Conservation (phyloP, 2,113 vertebrate species). For the Origma solitaria region DNA sequence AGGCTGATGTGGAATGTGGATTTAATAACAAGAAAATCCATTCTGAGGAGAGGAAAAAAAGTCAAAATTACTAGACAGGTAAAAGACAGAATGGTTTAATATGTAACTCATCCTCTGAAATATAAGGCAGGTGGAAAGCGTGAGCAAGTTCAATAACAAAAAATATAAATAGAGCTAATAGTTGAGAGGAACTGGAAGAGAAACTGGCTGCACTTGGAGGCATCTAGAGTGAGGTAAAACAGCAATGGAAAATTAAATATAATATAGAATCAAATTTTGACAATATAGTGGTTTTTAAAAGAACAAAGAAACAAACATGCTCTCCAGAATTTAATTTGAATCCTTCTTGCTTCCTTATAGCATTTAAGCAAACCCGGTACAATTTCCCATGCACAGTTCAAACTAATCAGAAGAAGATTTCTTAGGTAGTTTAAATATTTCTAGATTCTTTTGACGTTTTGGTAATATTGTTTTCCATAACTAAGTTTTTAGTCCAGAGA, state of each 20-base stretch:
- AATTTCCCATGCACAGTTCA: conserved; percentile 15
- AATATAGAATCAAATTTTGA: conserved; percentile 3
- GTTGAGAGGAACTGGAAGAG: conserved; percentile 1
- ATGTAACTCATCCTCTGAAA: neutral
- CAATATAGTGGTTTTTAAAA: neutral
- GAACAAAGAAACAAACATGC: conserved; percentile 1
- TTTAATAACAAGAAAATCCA: conserved; percentile 48
- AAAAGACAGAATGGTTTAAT: conserved; percentile 40
- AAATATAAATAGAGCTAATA: conserved; percentile 23
- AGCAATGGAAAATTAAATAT: conserved; percentile 11
- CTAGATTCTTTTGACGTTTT: conserved; percentile 21
- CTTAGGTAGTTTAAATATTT: conserved; percentile 46
- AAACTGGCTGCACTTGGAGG: neutral
- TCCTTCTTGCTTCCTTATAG: conserved; percentile 44
- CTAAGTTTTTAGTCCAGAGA: neutral
- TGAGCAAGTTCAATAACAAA: conserved; percentile 19
- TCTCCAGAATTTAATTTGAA: conserved; percentile 27
- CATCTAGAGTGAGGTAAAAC: conserved; percentile 16
- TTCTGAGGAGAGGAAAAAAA: neutral
- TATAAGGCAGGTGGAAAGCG: neutral
- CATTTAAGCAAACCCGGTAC: neutral
- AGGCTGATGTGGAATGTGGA: neutral
- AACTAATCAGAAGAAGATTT: conserved; percentile 39
- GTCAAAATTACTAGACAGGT: neutral
- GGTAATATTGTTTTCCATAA: conserved; percentile 3